Base-by-base conservation (phyloP, 2,797 vertebrate genomes). In the Threskiornis aethiopicus region DNA sequence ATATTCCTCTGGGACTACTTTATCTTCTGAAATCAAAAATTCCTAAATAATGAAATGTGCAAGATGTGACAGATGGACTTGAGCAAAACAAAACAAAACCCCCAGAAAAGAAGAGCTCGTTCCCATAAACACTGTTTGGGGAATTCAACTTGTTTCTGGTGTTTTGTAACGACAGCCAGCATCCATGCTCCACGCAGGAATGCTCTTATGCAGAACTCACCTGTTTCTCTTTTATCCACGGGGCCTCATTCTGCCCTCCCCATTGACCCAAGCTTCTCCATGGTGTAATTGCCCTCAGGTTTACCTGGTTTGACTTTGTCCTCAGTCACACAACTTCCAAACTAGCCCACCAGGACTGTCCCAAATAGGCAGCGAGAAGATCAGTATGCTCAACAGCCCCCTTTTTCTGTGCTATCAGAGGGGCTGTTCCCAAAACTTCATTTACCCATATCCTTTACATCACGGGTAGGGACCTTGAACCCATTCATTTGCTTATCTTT, bases 1-100 rank as follows among this genome's bases (percentile, higher is more conserved):
- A 97, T 92, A 96, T 98, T 87, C 98, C 97, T 67, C 94, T 5
- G 97, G 97, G 98, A 97, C 90, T 55, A 93, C 97, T 98, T 95
- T 57, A 55, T 98, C 98, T 98, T 98, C 93, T 49, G 72, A 55
- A 28, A 70, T 47, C 89, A 59, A 24, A 4, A 82, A 51, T 93
- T 96, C 89, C 93, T n/a, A 15, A 55, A 84, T 62, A 89, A 67
- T 19, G 62, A 76, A 85, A 90, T 21, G 75, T 58, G 70, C 1
- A 39, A 78, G 84, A 55, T 26, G 82, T 14, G 54, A 91, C 89
- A 49, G 78, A 61, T 0, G 2, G 75, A 8, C 61, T 31, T 1
- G 28, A 33, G 55, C 4, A 13, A 62, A 89, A 89, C 62, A 35
- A 59, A 78, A 42, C 11, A 51, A 15, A 46, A 6, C 9, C 9